These are phyloP conservation scores for Lepus oiostolus DNA, from an alignment of 2,797 vertebrate genomes.

Conservation along the genomic window DNA sequence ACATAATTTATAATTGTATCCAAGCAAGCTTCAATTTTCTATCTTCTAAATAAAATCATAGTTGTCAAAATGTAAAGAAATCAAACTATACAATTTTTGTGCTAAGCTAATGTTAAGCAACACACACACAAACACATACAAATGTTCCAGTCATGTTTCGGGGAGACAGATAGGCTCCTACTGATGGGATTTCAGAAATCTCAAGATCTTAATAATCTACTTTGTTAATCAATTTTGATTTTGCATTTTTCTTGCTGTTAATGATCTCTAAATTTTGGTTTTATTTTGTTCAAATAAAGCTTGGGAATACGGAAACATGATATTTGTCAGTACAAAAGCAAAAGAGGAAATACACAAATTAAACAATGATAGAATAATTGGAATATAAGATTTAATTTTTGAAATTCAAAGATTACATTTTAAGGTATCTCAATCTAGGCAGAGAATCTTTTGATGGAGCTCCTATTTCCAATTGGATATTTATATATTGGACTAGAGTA, in stretches of 20 bases:
- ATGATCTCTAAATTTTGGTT: conserved; percentile 44
- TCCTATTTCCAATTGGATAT: conserved; percentile 41
- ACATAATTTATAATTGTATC: conserved; percentile 6
- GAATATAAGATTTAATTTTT: conserved; percentile 33
- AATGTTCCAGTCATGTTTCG: neutral
- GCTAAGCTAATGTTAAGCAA: neutral
- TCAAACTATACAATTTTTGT: conserved; percentile 8
- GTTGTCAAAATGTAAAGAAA: conserved; percentile 43
- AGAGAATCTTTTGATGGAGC: neutral
- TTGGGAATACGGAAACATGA: conserved; percentile 53
- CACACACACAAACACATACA: neutral
- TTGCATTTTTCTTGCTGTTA: conserved; percentile 22
- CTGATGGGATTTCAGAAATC: conserved; percentile 14
- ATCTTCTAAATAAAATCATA: neutral
- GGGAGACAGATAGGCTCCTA: neutral
- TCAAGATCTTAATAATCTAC: conserved; percentile 9
- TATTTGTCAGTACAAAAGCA: conserved; percentile 52
- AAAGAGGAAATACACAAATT: conserved; percentile 26
- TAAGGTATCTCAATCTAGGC: neutral
- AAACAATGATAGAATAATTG: conserved; percentile 6
- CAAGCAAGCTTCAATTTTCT: conserved; percentile 1
- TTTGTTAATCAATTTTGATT: conserved; percentile 28
- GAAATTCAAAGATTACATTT: conserved; percentile 21
- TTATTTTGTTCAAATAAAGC: conserved; percentile 46
- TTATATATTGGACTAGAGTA: neutral